A percentile compares a stretch with the other conserved stretches of the same genome.
phyloP scores from a whole-genome alignment of 2,797 vertebrate species.

The Channallabes apus region DNA sequence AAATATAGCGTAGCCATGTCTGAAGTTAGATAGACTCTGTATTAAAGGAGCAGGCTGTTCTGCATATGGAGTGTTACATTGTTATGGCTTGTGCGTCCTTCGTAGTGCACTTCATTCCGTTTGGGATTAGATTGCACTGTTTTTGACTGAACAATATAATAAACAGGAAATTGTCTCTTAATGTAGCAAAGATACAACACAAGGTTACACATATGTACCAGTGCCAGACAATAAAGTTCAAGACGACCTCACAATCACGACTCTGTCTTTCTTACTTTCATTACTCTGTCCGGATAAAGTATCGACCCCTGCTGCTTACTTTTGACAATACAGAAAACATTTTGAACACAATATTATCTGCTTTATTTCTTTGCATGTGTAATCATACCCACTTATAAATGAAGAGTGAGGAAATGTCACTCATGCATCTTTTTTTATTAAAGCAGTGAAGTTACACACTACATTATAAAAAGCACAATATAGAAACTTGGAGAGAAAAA shows the following conservation, averaged over 20 bases:
- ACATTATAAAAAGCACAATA: not conserved
- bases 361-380: not conserved
- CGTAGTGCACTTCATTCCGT: not conserved
- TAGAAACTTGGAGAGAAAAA: not conserved
- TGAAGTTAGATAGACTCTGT: constrained; percentile 30
- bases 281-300: not conserved
- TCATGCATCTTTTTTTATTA: not conserved
- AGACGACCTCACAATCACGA: not conserved
- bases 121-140: constrained; percentile 22
- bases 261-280: not conserved
- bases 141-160: constrained; percentile 64
- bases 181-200: constrained; percentile 76
- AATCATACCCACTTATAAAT: not conserved
- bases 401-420: not conserved
- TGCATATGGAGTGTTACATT: constrained; percentile 11
- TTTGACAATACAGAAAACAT: not conserved
- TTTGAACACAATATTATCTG: not conserved
- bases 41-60: constrained; percentile 9
- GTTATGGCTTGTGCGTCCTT: not conserved
- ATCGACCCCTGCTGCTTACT: constrained; percentile 1
- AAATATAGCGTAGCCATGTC: constrained; percentile 39
- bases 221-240: constrained; percentile 75
- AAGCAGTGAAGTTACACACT: not conserved
- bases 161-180: constrained; percentile 71
- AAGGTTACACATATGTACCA: constrained; percentile 59